Evolutionary conservation across 1,140 invertebrate genomes (phyloP).

Genomic region (Radopholus similis): DNA sequence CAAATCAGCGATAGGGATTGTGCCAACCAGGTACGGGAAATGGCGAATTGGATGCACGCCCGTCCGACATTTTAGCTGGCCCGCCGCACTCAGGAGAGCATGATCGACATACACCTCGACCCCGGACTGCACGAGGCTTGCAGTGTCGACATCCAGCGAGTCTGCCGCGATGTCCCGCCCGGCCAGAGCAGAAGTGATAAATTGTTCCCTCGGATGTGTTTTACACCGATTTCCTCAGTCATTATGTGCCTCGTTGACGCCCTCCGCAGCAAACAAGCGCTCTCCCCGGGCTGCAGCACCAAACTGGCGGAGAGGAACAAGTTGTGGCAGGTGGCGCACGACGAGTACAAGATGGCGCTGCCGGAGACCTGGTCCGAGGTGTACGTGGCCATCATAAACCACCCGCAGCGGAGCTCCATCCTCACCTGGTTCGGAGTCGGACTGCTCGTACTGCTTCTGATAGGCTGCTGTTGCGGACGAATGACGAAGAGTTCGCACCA

Average conservation of each 20-base stretch:
- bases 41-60: background rate
- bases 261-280: constrained; percentile 24
- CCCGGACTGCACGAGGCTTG: constrained; percentile 65
- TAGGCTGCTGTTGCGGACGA: constrained; percentile 58
- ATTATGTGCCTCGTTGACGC: constrained; percentile 59
- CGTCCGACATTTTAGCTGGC: constrained; percentile 64
- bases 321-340: constrained; percentile 56
- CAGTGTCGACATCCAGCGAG: constrained; percentile 70
- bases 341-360: constrained; percentile 53
- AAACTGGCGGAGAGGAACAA: constrained; percentile 53
- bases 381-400: constrained; percentile 20
- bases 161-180: constrained; percentile 75
- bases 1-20: constrained; percentile 47
- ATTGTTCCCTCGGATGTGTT: background rate
- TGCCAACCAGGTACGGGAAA: constrained; percentile 21
- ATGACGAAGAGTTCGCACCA: constrained; percentile 42
- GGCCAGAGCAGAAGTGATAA: constrained; percentile 71
- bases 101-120: constrained; percentile 67
- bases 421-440: constrained; percentile 52
- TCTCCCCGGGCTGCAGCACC: constrained; percentile 41
- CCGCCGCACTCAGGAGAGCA: constrained; percentile 65
- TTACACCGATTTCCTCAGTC: constrained; percentile 45
- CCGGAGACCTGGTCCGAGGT: constrained; percentile 52
- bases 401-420: constrained; percentile 32
- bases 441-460: constrained; percentile 44